phyloP scores from a whole-genome alignment of 2,797 vertebrate genomes.

The Eleutherodactylus coqui region DNA sequence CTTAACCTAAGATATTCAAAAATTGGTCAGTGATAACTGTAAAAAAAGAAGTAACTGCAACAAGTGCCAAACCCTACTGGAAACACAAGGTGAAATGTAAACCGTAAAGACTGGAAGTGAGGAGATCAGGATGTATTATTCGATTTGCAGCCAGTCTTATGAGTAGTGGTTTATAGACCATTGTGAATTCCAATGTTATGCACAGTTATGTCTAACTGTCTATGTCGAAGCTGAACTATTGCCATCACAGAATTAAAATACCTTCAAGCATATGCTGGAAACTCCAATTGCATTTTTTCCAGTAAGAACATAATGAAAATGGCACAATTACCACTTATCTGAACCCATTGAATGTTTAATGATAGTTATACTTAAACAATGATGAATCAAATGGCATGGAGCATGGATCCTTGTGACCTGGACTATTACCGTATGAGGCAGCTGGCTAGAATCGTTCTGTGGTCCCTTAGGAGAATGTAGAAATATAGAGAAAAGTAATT shows the following conservation, averaged over 20 bases:
- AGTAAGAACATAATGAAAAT: constrained; percentile 48
- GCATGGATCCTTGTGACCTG: constrained; percentile 29
- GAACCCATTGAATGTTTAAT: constrained; percentile 46
- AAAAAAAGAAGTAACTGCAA: not conserved
- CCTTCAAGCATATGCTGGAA: constrained; percentile 25
- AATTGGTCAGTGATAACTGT: not conserved
- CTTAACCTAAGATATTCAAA: no score
- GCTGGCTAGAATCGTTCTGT: constrained; percentile 14
- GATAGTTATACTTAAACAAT: constrained; percentile 26
- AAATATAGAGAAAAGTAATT: constrained; percentile 46
- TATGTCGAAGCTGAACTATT: constrained; percentile 25
- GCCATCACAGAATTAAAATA: constrained; percentile 33
- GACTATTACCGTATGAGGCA: constrained; percentile 20
- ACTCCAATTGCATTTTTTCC: constrained; percentile 48
- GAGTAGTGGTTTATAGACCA: constrained; percentile 15
- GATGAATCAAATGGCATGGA: constrained; percentile 30
- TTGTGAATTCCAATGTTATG: constrained; percentile 27
- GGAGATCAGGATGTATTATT: not conserved
- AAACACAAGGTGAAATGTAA: constrained; percentile 6
- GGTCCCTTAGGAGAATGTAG: constrained; percentile 21
- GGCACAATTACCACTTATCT: constrained; percentile 32
- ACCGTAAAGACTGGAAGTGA: not conserved
- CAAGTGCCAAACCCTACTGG: not conserved
- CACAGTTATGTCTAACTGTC: constrained; percentile 28
- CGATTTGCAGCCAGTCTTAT: not conserved